Evolutionary conservation across 2,888 invertebrate species (phyloP).

Genomic region (Apeira syringaria): DNA sequence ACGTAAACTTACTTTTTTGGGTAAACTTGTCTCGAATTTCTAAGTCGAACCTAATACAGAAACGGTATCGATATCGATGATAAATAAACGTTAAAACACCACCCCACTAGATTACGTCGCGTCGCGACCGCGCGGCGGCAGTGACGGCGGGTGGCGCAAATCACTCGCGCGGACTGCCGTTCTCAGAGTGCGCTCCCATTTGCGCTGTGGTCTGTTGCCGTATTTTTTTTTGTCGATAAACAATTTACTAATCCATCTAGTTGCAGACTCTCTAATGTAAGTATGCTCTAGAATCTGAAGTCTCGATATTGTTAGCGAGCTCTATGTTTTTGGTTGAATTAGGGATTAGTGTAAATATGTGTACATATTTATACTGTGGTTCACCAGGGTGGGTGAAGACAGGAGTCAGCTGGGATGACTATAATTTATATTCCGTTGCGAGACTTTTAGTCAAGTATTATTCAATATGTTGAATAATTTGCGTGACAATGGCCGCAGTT

Average conservation of each 20-base stretch:
- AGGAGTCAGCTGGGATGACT: too few species aligned
- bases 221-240: constrained; percentile 64
- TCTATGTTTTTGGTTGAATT: constrained; percentile 19
- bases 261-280: constrained; percentile 33
- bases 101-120: constrained; percentile 64
- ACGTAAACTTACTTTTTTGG: constrained; percentile 4
- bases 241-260: constrained; percentile 36
- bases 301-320: constrained; percentile 19
- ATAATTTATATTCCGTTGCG: too few species aligned
- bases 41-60: constrained; percentile 2
- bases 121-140: constrained; percentile 72
- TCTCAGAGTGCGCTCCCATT: constrained; percentile 63
- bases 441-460: too few species aligned
- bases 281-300: constrained; percentile 29
- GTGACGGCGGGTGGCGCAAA: constrained; percentile 74
- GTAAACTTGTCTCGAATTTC: not conserved
- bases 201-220: constrained; percentile 55
- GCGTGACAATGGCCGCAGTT: too few species aligned
- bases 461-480: too few species aligned
- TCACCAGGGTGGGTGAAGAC: too few species aligned
- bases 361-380: too few species aligned
- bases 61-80: constrained; percentile 49
- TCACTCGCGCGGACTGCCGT: constrained; percentile 82
- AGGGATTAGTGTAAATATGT: too few species aligned
- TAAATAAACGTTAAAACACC: constrained; percentile 9